Evolutionary conservation across 2,888 invertebrate species (phyloP), one percentile per base, ranked within the genome.

Genomic region (Ophion costatus): DNA sequence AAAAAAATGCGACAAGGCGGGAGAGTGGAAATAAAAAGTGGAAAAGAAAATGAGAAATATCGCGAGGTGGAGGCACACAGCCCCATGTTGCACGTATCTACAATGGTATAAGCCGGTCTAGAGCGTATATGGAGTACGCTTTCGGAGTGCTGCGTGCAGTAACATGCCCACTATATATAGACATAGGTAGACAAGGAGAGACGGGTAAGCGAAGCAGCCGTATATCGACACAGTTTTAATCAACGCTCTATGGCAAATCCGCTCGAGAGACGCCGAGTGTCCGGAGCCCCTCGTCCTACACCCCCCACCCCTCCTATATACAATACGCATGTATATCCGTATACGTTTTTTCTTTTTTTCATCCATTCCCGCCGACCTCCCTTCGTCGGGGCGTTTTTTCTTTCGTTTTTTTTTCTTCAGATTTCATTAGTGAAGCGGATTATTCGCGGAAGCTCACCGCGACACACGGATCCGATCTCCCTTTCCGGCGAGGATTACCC

Each of bases 391-490:
- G 79, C 83, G 45, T 45, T 45, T 14, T 45, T 45, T 91, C 91
- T 91, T 92, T 90, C 14, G 1, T 45, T 91, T 92, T 91, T 92
- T 90, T 59, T 88, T 77, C 85, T 88, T 77, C 85, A 78, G 91
- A 92, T 93, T 93, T 93, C 92, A 93, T 93, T 93, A 93, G 91
- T 90, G 91, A 92, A 91, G 91, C 90, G 92, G 93, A 92, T 92
- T 93, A 92, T 90, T 87, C 90, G 88, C 64, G 42, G 81, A 70
- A 74, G 75, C 82, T 57, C 77, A 70, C 57, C 70, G 63, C 66
- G 24, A 42, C 61, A 51, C 78, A 70, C 51, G 14, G 45, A 33
- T 7, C 33, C 69, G n/a, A 33, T 76, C 57, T 91, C 90, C 88
- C 91, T 89, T 89, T 90, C 88, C 87, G 88, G 11, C 22, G 57